These are phyloP conservation scores for Phymorhynchus buccinoides DNA, from an alignment of 1,140 invertebrate species.

Conservation along the genomic window DNA sequence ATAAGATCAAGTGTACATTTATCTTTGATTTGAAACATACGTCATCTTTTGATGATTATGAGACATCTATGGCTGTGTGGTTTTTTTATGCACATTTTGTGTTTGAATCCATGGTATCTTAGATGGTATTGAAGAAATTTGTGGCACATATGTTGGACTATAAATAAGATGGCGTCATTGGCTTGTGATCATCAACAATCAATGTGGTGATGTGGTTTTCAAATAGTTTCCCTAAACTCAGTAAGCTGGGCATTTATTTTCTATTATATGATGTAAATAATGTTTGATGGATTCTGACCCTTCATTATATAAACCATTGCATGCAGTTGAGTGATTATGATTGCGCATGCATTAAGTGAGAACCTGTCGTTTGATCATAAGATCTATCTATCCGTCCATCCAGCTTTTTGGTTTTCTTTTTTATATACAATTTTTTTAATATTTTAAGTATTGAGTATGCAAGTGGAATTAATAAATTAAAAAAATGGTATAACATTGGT, in stretches of 20 bases:
- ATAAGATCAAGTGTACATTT: background rate
- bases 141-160: too few species aligned
- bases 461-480: background rate
- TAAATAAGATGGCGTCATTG: background rate
- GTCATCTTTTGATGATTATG: too few species aligned
- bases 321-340: slow-evolving; percentile 11
- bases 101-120: background rate
- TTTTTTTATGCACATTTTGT: background rate
- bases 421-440: background rate
- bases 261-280: background rate
- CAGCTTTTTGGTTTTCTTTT: background rate
- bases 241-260: background rate
- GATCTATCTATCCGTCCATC: slow-evolving; percentile 35
- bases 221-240: background rate
- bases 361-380: slow-evolving; percentile 15
- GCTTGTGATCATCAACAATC: background rate
- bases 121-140: background rate
- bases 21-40: too few species aligned
- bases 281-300: background rate
- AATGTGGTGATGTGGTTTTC: background rate
- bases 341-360: background rate
- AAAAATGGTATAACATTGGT: background rate
- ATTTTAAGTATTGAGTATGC: background rate
- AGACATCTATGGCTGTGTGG: too few species aligned
- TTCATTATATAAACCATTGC: slow-evolving; percentile 28